Conservation (phyloP, 2,797 vertebrate species). For the Aldrovandia affinis region DNA sequence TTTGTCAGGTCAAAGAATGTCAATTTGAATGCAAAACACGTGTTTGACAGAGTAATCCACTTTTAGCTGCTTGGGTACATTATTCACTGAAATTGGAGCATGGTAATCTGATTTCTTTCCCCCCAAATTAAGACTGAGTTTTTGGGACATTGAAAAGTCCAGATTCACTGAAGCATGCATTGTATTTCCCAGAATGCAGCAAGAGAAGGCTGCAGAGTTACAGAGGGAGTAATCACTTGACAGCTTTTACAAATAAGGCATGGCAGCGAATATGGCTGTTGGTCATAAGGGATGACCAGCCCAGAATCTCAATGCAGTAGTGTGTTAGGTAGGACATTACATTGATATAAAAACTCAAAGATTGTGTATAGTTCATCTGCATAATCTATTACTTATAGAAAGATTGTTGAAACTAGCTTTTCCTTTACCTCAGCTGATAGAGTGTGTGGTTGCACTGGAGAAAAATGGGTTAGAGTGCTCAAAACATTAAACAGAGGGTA, state of each 20-base stretch:
- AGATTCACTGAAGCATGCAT: background rate
- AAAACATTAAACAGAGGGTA: no score
- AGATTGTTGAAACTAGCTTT: no score
- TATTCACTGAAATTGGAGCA: background rate
- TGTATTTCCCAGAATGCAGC: background rate
- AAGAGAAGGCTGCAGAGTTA: background rate
- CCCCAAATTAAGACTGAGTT: background rate
- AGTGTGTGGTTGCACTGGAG: no score
- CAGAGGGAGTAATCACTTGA: background rate
- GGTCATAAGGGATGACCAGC: no score
- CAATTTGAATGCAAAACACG: background rate
- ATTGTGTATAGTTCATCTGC: background rate
- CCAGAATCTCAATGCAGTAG: no score
- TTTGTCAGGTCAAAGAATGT: background rate
- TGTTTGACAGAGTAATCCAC: background rate
- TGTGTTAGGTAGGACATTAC: no score
- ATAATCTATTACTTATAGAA: background rate
- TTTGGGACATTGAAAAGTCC: background rate
- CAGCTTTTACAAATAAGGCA: background rate
- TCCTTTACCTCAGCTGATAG: no score
- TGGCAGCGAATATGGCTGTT: background rate
- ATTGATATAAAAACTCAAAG: background rate
- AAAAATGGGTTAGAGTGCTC: no score
- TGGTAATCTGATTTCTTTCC: background rate
- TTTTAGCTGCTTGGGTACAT: background rate